Evolutionary conservation across 2,113 vertebrate genomes (phyloP).

Genomic region (Todiramphus chloris): DNA sequence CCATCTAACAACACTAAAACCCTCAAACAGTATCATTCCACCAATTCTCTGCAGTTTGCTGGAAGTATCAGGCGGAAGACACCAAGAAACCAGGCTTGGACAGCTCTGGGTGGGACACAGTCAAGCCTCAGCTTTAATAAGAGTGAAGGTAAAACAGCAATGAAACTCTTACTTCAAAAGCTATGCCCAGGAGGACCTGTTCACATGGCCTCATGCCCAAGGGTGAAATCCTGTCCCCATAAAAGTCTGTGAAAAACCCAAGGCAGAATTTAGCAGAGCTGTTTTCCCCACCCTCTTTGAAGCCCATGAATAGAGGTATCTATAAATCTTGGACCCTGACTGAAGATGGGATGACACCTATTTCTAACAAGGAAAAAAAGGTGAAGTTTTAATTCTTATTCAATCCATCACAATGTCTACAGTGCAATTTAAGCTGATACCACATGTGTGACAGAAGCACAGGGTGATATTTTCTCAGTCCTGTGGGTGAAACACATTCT

Average conservation of each 20-base stretch:
- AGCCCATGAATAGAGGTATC: background rate
- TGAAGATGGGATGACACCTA: accelerated
- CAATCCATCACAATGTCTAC: no score
- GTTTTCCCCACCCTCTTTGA: background rate
- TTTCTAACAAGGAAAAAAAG: background rate
- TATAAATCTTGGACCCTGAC: background rate
- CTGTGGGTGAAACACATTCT: background rate
- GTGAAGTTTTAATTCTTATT: background rate
- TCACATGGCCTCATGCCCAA: accelerated
- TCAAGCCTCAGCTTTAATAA: background rate
- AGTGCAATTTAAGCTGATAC: background rate
- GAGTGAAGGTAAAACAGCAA: background rate
- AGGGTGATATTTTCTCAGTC: background rate
- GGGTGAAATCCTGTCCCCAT: background rate
- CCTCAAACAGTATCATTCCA: background rate
- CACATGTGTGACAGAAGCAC: accelerated
- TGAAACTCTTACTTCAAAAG: background rate
- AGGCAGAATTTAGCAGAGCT: background rate
- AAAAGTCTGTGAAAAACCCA: background rate
- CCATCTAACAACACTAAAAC: no score
- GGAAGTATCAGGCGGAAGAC: background rate
- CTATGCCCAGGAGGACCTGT: background rate
- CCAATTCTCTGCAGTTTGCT: no score
- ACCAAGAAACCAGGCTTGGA: background rate
- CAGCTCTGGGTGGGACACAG: background rate